Conservation (phyloP, 2,113 vertebrate species). For the Microcebus lehilahytsara region DNA sequence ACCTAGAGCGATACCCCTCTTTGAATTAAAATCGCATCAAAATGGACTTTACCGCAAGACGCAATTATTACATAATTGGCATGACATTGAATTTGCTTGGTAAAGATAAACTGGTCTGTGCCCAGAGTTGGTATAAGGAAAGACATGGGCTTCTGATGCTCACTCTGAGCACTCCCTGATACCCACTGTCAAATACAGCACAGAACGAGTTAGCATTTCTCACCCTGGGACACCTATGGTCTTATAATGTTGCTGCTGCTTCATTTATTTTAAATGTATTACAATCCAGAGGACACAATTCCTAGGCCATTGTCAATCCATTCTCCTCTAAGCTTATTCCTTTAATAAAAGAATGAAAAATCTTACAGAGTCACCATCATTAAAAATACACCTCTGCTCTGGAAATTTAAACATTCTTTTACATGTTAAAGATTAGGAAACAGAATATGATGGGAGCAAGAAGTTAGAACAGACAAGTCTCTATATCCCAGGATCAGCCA, state of each 20-base stretch:
- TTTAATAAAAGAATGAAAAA: not conserved
- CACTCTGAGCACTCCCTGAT: not conserved
- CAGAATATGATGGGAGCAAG: not conserved
- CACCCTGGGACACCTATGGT: not conserved
- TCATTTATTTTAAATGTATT: constrained; percentile 6
- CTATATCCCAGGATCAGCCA: not conserved
- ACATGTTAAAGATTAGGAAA: not conserved
- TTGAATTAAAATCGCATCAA: constrained; percentile 32
- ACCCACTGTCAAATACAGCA: fast-evolving
- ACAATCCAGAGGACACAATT: not conserved
- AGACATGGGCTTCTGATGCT: not conserved
- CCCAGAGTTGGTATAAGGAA: not conserved
- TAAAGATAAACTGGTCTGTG: not conserved
- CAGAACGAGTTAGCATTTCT: not conserved
- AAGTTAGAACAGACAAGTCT: not conserved
- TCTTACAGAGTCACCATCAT: not conserved
- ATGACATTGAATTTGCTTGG: not conserved
- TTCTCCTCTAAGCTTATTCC: not conserved
- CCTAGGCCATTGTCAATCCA: not conserved
- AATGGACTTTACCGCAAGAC: not conserved
- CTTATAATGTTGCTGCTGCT: not conserved
- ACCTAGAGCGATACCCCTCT: not conserved
- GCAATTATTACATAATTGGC: not conserved
- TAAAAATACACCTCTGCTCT: not conserved
- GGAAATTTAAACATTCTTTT: not conserved